Base-by-base conservation (phyloP, 2,797 vertebrate species). In the Manis pentadactyla region DNA sequence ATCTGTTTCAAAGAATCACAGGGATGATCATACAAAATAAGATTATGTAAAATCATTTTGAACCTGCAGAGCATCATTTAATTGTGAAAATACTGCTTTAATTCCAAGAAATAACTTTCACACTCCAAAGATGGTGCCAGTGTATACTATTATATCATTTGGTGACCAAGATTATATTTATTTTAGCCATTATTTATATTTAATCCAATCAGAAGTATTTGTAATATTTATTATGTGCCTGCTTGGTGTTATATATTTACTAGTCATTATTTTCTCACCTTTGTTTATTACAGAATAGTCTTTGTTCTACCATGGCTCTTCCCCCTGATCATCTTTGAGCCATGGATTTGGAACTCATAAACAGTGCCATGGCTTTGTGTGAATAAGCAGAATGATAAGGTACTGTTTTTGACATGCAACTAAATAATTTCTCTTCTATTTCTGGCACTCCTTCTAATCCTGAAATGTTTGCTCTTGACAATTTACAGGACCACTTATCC, bases 1-100 rank as follows among this genome's bases (percentile, higher is more conserved):
- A 82, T 29, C 10, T 81, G 1, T 79, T 92, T 79, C n/a, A 83
- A 87, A 88, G 74, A 93, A 90, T 78, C 42, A 77, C 46, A 39
- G 17, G 21, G 7, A 68, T 1, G 0, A 74, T 53, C 5, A 85
- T 81, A 64, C 86, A 68, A 83, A 93, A 90, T 86, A 34, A 89
- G 31, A 77, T 71, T 51, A 53, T 1, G 6, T 82, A 74, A 96
- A 90, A 69, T 73, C 11, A 37, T 68, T 94, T 91, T 94, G 10
- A 42, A 75, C 4, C 9, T 69, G 6, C 10, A 37, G 23, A 74
- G 7, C 9, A 88, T 74, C 37, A 69, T 61, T 59, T 74, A 90
- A 63, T 75, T 69, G 1, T 79, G 46, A 74, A 69, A 81, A n/a
- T 68, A 69, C 64, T 95, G 37, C 6, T 69, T 21, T 82, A 79